Base-by-base conservation (phyloP, 2,113 vertebrate genomes). In the Athene cunicularia region DNA sequence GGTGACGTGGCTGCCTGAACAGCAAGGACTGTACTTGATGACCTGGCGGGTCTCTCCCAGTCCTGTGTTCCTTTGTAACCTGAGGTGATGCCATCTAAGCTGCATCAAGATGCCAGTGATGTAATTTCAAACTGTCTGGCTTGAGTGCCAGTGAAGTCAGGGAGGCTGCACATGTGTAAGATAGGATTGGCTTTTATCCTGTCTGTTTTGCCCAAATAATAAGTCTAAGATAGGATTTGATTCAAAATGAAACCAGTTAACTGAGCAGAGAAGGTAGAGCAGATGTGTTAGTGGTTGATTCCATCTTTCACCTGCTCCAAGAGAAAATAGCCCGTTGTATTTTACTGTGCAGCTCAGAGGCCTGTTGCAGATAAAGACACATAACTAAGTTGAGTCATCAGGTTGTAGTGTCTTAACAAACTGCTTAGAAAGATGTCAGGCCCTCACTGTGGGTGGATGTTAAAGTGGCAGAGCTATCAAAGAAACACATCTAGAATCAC, bases 61-160 rank as follows among this genome's bases (percentile, higher is more conserved):
- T 30, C 50, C 93, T 33, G 55, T 81, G 49, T 20, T 93, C 66
- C 87, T 73, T 0, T 96, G 97, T 95, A 97, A 97, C 91, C 83
- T 49, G 90, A 97, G 90, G 80, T 93, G 91, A 75, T 83, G 93
- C 91, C 80, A 66, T 77, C 76, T 55, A 77, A 94, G 41, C 41
- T 72, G 35, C 87, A 75, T 68, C 66, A 27, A 71, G 90, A 80
- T 89, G 89, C 83, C 74, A 45, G 82, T 92, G 97, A 95, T 97
- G 97, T 97, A 97, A 98, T 97, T 98, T 96, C 97, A 98, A 33
- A 96, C 91, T 76, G 55, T 80, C 82, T 89, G 85, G 87, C 63
- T 53, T 28, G 37, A 85, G 62, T 4, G 3, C n/a, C 71, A 30
- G 66, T 17, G 47, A 75, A 94, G 80, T 53, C 86, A 43, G 80